Base-by-base conservation (phyloP, 92 coral and sea anemone genomes). In the Scolanthus callimorphus region DNA sequence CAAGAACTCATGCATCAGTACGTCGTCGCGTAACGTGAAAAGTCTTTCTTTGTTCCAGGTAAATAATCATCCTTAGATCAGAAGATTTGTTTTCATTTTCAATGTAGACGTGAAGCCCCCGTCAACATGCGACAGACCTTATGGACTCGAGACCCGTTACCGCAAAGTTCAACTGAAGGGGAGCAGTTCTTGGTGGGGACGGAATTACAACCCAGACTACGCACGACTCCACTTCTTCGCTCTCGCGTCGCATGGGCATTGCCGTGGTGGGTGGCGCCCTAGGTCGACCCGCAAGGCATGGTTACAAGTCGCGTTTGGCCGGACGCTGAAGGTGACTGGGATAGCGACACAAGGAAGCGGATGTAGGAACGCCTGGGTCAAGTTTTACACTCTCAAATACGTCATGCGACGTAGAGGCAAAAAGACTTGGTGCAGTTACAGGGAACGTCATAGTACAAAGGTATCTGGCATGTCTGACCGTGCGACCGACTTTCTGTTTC, bases 191-290 rank as follows among this genome's bases (percentile, higher is more conserved):
- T 23, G 60, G 12, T 76, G 76, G 76, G 51, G 30, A 20, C 0
- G 11, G 1, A 25, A 25, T 20, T 70, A 60, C 23, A 56, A 69
- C 13, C 63, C 70, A 37, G 29, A 22, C 8, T 56, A 76, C 31
- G 83, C 64, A 6, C 67, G 83, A 13, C 39, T 76, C 4, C 22
- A 76, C 22, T 59, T 20, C 30, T 39, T 28, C 31, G 15, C n/a
- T n/a, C n/a, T n/a, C n/a, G n/a, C n/a, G n/a, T n/a, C 17, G 15
- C 13, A 30, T 0, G 20, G 59, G n/a, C 54, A 31, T 6, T 67
- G 59, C 25, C 13, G 31, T 22, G 83, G 83, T 9, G 57, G 58
- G 0, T 76, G 83, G 83, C 60, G 70, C 10, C 51, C 76, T 13
- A 29, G 60, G 27, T 1, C 13, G 17, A 51, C 13, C 17, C 49